Evolutionary conservation across 2,797 vertebrate species (phyloP).

Genomic region (Streptopelia turtur): DNA sequence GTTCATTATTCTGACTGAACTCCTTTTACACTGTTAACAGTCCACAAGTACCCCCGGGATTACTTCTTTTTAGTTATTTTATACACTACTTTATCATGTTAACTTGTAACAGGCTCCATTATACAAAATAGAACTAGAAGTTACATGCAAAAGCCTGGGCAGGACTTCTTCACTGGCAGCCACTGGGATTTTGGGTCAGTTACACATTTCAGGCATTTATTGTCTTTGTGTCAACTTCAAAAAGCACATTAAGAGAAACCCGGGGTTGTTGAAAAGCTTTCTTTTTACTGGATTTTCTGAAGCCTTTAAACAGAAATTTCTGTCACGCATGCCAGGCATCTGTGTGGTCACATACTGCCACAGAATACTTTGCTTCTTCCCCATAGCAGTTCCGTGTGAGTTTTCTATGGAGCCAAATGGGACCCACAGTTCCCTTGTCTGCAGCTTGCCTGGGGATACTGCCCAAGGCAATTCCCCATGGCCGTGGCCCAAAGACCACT

Average conservation of each 20-base stretch:
- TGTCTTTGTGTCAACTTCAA: neutral
- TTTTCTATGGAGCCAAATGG: neutral
- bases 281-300: neutral
- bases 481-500: accelerated
- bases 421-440: neutral
- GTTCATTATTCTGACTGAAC: neutral
- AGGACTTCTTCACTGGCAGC: neutral
- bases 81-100: neutral
- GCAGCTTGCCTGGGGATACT: neutral
- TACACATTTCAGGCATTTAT: neutral
- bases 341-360: neutral
- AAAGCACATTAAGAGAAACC: neutral
- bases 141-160: neutral
- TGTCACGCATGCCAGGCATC: neutral
- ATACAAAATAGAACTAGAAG: neutral
- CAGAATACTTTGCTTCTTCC: neutral
- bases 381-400: neutral
- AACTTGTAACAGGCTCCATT: neutral
- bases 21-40: neutral
- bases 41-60: neutral
- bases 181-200: neutral
- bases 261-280: neutral
- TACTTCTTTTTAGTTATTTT: neutral
- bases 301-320: neutral
- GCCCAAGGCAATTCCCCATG: neutral